Evolutionary conservation across 2,113 vertebrate genomes (phyloP), one percentile per base, ranked within the genome.

Genomic region (Centrocercus urophasianus): DNA sequence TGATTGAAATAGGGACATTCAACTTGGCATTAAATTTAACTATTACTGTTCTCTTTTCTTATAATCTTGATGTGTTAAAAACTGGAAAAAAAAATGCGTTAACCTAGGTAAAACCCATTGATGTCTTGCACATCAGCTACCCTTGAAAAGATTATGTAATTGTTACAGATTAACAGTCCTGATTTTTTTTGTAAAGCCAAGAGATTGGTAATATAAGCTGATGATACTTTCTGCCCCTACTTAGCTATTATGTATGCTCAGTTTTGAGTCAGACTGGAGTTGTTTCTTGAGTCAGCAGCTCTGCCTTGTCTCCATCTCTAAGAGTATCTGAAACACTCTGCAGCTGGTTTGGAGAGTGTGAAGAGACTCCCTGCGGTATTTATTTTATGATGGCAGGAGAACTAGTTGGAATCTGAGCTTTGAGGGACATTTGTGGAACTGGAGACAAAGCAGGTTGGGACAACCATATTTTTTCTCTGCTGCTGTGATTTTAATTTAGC

Each of bases 241-340:
- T 25, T n/a, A 64, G 4, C 30, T 64, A n/a, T 65, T 57, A 20
- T 0, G 3, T 38, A 4, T n/a, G 8, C 36, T 86, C 5, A 6
- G 15, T 43, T 60, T 86, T n/a, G 3, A 81, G 73, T 45, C 38
- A 74, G 64, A 74, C 11, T 48, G 88, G 64, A 95, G 30, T 6
- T 88, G 36, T 73, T 92, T 83, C 52, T 72, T 83, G 38, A 76
- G n/a, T 83, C 13, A 15, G 72, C 27, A 94, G 17, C 27, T 88
- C 67, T 80, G 34, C 73, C 34, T 70, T 65, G 27, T 36, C 11
- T 83, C 36, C 18, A 73, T 15, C 59, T 93, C 48, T 47, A 42
- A 11, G 24, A 61, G 71, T 45, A n/a, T 77, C 69, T 88, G 64
- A 80, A 90, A 36, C 6, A 10, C 20, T 22, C 57, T 77, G 65